Percentiles rank a stretch among this genome's conserved stretches.
phyloP scores from a whole-genome alignment of 1,140 invertebrate genomes.

The Chironomus striatipennis region DNA sequence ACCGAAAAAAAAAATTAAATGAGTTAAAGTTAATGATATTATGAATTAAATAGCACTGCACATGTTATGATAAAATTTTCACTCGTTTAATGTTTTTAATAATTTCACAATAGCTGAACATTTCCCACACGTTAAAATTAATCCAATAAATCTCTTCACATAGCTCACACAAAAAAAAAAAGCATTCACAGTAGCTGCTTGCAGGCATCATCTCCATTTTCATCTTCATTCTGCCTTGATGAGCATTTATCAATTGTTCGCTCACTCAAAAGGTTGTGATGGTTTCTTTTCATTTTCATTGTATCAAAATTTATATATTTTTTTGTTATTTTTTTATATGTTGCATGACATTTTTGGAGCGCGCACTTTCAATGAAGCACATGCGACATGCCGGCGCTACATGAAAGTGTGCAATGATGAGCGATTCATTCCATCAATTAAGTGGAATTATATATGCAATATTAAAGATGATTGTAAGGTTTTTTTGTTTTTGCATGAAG shows the following conservation, averaged over 20 bases:
- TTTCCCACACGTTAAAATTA: not conserved
- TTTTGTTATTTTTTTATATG: not conserved
- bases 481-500: not conserved
- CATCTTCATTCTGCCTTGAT: not conserved
- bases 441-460: not conserved
- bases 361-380: not conserved
- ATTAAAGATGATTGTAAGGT: too few relatives aligned
- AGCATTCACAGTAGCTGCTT: too few relatives aligned
- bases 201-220: not conserved
- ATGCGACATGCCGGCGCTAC: not conserved
- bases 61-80: not conserved
- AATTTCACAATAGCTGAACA: not conserved
- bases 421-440: not conserved
- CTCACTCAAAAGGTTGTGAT: slow-evolving; percentile 12
- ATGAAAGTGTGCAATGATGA: not conserved
- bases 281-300: not conserved
- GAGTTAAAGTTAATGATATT: too few relatives aligned
- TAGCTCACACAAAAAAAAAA: not conserved
- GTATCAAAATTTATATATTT: too few relatives aligned
- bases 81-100: not conserved
- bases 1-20: too few relatives aligned
- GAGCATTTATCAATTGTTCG: not conserved
- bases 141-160: not conserved
- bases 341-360: not conserved
- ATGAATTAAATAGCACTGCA: too few relatives aligned